These are phyloP conservation scores for Ceyx melanurus DNA, from an alignment of 2,113 vertebrate species.

Conservation along the genomic window DNA sequence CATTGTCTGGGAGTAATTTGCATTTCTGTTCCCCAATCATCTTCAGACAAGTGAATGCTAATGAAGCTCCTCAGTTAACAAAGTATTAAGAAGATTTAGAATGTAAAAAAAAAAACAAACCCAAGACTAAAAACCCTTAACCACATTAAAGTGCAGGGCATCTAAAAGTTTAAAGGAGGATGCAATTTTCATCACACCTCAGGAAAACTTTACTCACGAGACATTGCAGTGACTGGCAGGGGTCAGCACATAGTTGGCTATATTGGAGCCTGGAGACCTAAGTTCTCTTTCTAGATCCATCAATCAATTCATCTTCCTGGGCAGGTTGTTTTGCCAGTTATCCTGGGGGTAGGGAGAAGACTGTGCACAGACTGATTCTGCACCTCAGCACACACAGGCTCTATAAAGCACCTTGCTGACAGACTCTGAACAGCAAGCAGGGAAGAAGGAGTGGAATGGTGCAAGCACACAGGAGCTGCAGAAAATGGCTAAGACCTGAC, in stretches of 20 bases:
- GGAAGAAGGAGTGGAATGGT: neutral
- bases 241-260: neutral
- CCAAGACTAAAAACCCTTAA: neutral
- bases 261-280: neutral
- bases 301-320: neutral
- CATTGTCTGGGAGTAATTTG: conserved; percentile 10
- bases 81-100: neutral
- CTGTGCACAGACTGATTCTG: neutral
- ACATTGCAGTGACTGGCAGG: neutral
- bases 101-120: neutral
- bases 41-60: conserved; percentile 1
- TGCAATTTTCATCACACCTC: neutral
- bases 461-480: neutral
- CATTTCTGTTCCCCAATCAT: neutral
- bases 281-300: neutral
- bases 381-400: neutral
- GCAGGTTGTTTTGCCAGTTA: neutral
- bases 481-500: neutral
- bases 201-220: neutral
- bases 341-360: neutral
- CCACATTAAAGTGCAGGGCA: neutral
- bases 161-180: neutral
- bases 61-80: neutral
- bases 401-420: neutral
- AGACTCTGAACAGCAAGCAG: neutral